phyloP scores from a whole-genome alignment of 2,888 invertebrate species.

The Xanthostigma xanthostigma region DNA sequence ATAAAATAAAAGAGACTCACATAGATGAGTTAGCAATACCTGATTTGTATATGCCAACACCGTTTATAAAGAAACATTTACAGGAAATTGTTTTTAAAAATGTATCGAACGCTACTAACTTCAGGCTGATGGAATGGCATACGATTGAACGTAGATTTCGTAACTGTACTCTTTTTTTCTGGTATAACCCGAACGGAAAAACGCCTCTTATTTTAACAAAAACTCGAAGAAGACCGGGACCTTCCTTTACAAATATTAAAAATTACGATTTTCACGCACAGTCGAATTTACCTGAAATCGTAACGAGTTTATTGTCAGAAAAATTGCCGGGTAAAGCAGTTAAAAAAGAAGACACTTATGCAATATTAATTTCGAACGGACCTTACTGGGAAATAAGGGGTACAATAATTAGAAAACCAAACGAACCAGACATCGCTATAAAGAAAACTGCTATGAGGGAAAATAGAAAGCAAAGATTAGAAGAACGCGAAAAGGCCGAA shows the following conservation, averaged over 20 bases:
- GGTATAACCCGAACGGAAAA: constrained; percentile 12
- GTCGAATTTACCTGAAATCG: constrained; percentile 8
- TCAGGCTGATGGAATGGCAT: constrained; percentile 15
- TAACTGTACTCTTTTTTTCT: constrained; percentile 12
- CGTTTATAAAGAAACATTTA: constrained; percentile 3
- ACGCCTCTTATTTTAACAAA: constrained; percentile 7
- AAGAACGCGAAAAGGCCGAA: constrained; percentile 1
- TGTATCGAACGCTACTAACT: neutral
- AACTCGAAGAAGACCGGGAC: constrained; percentile 3
- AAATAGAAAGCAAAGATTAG: constrained; percentile 2
- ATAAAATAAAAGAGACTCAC: neutral
- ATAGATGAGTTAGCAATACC: neutral
- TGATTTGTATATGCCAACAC: constrained; percentile 4
- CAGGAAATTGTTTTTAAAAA: neutral
- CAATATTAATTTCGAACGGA: constrained; percentile 10
- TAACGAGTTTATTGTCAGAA: constrained; percentile 5
- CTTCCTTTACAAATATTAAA: constrained; percentile 4
- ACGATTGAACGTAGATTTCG: constrained; percentile 11
- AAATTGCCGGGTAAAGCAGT: constrained; percentile 5
- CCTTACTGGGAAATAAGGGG: constrained; percentile 11
- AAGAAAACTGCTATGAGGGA: constrained; percentile 3
- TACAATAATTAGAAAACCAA: constrained; percentile 8
- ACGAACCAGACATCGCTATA: constrained; percentile 8
- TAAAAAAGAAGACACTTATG: constrained; percentile 7
- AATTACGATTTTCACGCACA: neutral